phyloP scores from a whole-genome alignment of 2,797 vertebrate genomes.

The Dermochelys coriacea region DNA sequence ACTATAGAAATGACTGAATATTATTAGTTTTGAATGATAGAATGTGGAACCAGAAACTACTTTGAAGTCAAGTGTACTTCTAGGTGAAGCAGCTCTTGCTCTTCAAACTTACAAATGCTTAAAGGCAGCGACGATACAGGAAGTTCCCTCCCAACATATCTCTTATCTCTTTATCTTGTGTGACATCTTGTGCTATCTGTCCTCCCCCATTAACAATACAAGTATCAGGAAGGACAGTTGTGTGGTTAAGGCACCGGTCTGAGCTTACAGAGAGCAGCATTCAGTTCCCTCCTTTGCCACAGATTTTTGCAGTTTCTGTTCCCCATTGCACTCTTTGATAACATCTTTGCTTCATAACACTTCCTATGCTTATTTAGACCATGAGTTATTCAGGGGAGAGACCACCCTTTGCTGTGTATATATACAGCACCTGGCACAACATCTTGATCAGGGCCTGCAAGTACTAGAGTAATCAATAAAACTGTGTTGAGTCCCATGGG shows the following conservation, averaged over 20 bases:
- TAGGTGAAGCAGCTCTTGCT: not conserved
- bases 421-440: not conserved
- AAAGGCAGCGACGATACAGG: not conserved
- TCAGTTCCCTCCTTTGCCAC: too few relatives aligned
- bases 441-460: not conserved
- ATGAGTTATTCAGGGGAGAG: not conserved
- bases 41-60: not conserved
- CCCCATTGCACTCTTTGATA: not conserved
- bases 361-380: not conserved
- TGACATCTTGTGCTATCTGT: slow-evolving; percentile 90
- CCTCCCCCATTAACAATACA: slow-evolving; percentile 90
- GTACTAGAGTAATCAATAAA: not conserved
- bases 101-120: not conserved
- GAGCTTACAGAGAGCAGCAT: too few relatives aligned
- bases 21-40: not conserved
- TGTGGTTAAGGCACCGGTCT: not conserved
- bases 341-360: not conserved
- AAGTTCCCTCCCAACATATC: slow-evolving; percentile 92
- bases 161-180: slow-evolving; percentile 92
- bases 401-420: not conserved
- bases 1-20: not conserved
- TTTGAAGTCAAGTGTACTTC: not conserved
- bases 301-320: not conserved
- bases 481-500: not conserved
- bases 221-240: slow-evolving; percentile 5